Conservation (phyloP, 2,113 vertebrate species). For the Triplophysa rosa region DNA sequence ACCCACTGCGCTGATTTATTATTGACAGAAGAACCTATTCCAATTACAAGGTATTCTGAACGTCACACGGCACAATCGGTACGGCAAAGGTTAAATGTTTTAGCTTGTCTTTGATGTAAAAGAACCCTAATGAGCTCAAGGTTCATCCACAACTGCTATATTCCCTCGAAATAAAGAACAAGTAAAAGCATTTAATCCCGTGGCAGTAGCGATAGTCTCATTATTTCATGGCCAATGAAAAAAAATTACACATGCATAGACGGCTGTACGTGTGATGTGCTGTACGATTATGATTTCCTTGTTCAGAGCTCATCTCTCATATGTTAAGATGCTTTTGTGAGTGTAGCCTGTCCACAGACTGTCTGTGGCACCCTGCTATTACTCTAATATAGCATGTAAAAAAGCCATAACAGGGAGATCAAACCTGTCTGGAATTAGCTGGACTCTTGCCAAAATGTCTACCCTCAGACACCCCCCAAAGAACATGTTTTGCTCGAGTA, state of each 20-base stretch:
- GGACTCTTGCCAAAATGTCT: constrained; percentile 74
- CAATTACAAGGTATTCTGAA: constrained; percentile 14
- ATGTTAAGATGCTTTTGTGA: constrained; percentile 46
- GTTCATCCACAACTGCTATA: not conserved
- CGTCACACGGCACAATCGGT: not conserved
- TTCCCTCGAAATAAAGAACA: not conserved
- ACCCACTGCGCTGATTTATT: not conserved
- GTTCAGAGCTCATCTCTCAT: constrained; percentile 35
- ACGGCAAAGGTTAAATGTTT: constrained; percentile 3
- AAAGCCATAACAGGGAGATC: constrained; percentile 63
- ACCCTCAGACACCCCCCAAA: constrained; percentile 61
- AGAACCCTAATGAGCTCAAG: constrained; percentile 3
- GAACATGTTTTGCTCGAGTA: constrained; percentile 50
- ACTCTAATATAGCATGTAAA: constrained; percentile 60
- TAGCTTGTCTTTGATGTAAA: constrained; percentile 18
- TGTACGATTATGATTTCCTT: constrained; percentile 20
- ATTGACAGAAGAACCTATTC: not conserved
- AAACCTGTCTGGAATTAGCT: constrained; percentile 73
- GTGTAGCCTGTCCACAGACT: constrained; percentile 58
- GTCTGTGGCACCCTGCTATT: constrained; percentile 57
- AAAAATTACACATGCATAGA: constrained; percentile 1
- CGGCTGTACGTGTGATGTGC: constrained; percentile 18
- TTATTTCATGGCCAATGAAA: too few species aligned
- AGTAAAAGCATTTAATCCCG: not conserved
- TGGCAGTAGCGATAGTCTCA: too few species aligned